A percentile compares a stretch with the other conserved stretches of the same genome.
phyloP scores from a whole-genome alignment of 2,888 invertebrate species.

The Lochmaea capreae region DNA sequence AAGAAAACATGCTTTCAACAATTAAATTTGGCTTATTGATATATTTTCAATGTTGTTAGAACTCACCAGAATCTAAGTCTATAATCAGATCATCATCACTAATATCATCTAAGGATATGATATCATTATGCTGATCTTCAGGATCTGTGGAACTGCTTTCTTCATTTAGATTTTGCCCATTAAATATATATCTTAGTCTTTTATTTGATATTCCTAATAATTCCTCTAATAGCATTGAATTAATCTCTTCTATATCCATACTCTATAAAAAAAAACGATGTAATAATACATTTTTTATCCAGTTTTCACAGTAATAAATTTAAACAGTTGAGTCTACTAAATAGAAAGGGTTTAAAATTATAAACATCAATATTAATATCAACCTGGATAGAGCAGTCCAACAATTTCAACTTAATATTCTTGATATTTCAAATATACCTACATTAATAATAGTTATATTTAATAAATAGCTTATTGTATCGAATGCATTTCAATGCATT shows the following conservation, averaged over 20 bases:
- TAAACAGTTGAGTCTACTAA: too few species aligned
- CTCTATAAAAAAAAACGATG: constrained; percentile 51
- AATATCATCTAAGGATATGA: constrained; percentile 63
- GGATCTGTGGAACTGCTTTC: constrained; percentile 61
- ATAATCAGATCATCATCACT: constrained; percentile 60
- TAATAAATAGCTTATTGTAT: too few species aligned
- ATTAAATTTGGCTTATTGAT: too few species aligned
- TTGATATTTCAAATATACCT: too few species aligned
- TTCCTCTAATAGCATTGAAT: constrained; percentile 65
- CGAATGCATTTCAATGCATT: neutral
- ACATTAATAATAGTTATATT: too few species aligned
- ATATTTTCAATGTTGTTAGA: too few species aligned
- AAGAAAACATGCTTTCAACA: too few species aligned
- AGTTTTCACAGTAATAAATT: too few species aligned
- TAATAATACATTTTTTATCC: neutral
- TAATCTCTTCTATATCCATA: constrained; percentile 62
- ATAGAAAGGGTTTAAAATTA: too few species aligned
- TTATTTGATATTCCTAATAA: constrained; percentile 64
- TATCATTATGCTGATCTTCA: constrained; percentile 58
- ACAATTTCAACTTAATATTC: too few species aligned
- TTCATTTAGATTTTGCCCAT: constrained; percentile 61
- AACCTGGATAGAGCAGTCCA: too few species aligned
- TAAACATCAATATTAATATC: too few species aligned
- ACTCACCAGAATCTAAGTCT: constrained; percentile 50
- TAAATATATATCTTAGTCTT: constrained; percentile 62